These are phyloP conservation scores for Aviceda subcristata DNA, from an alignment of 2,113 vertebrate species.

Conservation along the genomic window DNA sequence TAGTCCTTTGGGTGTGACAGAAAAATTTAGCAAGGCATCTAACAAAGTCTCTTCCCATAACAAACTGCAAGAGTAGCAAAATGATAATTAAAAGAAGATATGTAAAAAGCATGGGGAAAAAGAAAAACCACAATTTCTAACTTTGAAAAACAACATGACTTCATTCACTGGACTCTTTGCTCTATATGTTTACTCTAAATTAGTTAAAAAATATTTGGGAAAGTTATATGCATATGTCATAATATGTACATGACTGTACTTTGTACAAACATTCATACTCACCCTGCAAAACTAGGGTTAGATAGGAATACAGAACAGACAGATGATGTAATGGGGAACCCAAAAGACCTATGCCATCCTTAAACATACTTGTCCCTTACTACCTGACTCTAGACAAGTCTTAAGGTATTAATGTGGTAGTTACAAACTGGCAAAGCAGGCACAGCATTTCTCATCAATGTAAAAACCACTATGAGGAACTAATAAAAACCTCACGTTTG, in stretches of 20 bases:
- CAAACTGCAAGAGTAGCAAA: slow-evolving; percentile 71
- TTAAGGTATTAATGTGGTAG: not conserved
- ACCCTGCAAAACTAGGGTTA: not conserved
- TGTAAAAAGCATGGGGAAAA: not conserved
- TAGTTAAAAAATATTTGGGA: not conserved
- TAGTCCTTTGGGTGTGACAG: slow-evolving; percentile 89
- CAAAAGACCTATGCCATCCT: not conserved
- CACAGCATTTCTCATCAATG: not conserved
- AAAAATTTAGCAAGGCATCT: slow-evolving; percentile 90
- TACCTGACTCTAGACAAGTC: not conserved
- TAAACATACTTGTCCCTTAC: not conserved
- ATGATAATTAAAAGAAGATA: not conserved
- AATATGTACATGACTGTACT: not conserved
- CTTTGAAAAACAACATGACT: not conserved
- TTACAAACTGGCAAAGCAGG: not conserved
- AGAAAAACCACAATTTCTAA: not conserved
- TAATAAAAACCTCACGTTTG: not conserved
- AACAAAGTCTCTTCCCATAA: slow-evolving; percentile 91
- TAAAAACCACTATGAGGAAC: not conserved
- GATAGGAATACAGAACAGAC: not conserved
- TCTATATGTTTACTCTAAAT: not conserved
- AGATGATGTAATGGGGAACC: not conserved
- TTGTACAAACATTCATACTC: not conserved
- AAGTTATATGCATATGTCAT: not conserved
- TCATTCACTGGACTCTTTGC: not conserved